phyloP scores from a whole-genome alignment of 1,140 invertebrate genomes.

The Mizuhopecten yessoensis region DNA sequence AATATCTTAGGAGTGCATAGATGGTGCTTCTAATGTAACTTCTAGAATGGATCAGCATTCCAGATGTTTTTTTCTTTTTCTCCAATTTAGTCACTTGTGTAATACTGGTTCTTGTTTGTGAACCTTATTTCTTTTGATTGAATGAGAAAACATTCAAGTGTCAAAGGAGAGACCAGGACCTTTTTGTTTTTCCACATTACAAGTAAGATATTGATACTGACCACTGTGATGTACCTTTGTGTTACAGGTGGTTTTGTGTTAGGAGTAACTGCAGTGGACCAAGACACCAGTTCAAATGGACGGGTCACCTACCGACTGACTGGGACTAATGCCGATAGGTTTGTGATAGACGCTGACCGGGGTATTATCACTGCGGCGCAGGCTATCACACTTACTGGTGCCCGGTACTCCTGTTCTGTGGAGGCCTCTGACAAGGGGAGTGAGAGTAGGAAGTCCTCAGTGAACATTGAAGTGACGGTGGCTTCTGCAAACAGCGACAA shows the following conservation, averaged over 20 bases:
- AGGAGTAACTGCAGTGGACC: constrained; percentile 87
- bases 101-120: too few species aligned
- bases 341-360: constrained; percentile 81
- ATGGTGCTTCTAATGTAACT: too few species aligned
- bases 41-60: too few species aligned
- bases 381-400: constrained; percentile 59
- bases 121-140: too few species aligned
- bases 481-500: constrained; percentile 48
- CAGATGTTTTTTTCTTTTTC: too few species aligned
- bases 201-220: too few species aligned
- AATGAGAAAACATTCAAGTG: too few species aligned
- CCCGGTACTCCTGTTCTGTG: constrained; percentile 83
- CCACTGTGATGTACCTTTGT: too few species aligned
- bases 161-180: too few species aligned
- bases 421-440: constrained; percentile 89
- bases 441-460: constrained; percentile 59
- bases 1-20: too few species aligned
- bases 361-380: constrained; percentile 83
- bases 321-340: constrained; percentile 86
- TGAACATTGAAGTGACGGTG: constrained; percentile 67
- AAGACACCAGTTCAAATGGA: constrained; percentile 78
- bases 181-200: too few species aligned
- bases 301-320: constrained; percentile 90
- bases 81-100: too few species aligned
- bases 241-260: constrained; percentile 86